A percentile compares a stretch with the other conserved stretches of the same genome.
These are phyloP conservation scores for Miltochrista miniata DNA, from an alignment of 2,888 invertebrate species.

Conservation along the genomic window DNA sequence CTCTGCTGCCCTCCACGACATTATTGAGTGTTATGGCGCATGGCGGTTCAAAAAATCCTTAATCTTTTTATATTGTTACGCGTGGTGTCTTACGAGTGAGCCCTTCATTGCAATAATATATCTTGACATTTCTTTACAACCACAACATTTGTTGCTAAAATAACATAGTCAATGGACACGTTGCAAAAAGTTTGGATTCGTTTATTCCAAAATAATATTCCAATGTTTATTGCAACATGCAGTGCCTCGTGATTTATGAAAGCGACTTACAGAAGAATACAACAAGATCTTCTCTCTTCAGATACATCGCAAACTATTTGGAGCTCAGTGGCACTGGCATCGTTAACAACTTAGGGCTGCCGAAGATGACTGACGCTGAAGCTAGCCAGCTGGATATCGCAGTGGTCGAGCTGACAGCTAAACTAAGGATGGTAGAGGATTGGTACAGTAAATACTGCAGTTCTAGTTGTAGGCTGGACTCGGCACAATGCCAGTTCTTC, in stretches of 20 bases:
- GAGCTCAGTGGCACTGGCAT: constrained; percentile 76
- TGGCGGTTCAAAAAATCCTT: too few relatives aligned
- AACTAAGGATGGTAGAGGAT: constrained; percentile 46
- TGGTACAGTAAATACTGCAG: constrained; percentile 62
- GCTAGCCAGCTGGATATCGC: constrained; percentile 62
- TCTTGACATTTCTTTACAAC: too few relatives aligned
- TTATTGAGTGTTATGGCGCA: too few relatives aligned
- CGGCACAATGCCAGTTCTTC: constrained; percentile 55
- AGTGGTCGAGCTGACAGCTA: constrained; percentile 53
- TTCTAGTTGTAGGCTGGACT: constrained; percentile 48
- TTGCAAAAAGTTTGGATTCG: too few relatives aligned
- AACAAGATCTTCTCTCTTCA: constrained; percentile 57
- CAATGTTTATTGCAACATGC: not conserved
- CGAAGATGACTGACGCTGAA: constrained; percentile 72
- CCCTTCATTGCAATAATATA: too few relatives aligned
- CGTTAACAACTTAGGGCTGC: constrained; percentile 71
- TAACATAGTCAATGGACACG: too few relatives aligned
- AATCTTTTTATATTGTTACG: too few relatives aligned
- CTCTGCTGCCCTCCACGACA: too few relatives aligned
- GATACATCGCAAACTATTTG: constrained; percentile 70
- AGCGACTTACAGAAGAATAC: constrained; percentile 32
- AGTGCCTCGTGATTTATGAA: not conserved
- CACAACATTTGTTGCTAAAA: too few relatives aligned
- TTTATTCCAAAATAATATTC: not conserved
- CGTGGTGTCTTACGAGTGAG: too few relatives aligned